phyloP scores from a whole-genome alignment of 1,140 invertebrate species.

The Philaenus spumarius region DNA sequence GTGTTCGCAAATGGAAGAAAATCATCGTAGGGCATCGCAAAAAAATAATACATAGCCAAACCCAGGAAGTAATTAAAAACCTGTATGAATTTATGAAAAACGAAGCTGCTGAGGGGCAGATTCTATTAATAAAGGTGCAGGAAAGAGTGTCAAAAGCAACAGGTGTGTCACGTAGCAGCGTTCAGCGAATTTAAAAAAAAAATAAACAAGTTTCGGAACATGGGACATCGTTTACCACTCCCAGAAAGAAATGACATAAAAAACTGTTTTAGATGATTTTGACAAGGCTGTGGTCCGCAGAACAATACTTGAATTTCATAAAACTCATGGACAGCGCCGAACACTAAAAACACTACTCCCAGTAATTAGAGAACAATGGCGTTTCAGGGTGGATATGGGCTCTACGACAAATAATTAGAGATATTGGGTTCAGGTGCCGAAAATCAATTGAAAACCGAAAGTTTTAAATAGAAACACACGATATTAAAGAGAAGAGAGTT shows the following conservation, averaged over 20 bases:
- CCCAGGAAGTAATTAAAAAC: background rate
- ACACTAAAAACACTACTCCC: too few species aligned
- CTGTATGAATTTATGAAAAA: slow-evolving; percentile 6
- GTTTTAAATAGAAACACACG: background rate
- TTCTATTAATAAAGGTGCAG: background rate
- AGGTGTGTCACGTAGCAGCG: slow-evolving; percentile 1
- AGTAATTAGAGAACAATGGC: slow-evolving; percentile 6
- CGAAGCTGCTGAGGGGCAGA: background rate
- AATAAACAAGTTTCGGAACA: slow-evolving; percentile 5
- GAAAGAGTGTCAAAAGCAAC: background rate
- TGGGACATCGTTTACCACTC: background rate
- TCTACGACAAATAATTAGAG: slow-evolving; percentile 3
- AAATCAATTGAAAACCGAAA: background rate
- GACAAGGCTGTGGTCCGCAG: background rate
- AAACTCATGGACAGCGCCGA: background rate
- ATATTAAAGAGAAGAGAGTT: slow-evolving; percentile 1
- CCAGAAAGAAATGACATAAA: background rate
- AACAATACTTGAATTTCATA: slow-evolving; percentile 7
- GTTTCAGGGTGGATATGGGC: background rate
- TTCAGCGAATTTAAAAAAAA: slow-evolving; percentile 3
- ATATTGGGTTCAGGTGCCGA: background rate
- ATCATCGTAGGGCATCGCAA: background rate
- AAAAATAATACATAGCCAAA: background rate
- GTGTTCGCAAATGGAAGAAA: background rate
- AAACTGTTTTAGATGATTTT: slow-evolving; percentile 5